These are phyloP conservation scores for Temnothorax nylanderi DNA, from an alignment of 1,140 invertebrate species.

Conservation along the genomic window DNA sequence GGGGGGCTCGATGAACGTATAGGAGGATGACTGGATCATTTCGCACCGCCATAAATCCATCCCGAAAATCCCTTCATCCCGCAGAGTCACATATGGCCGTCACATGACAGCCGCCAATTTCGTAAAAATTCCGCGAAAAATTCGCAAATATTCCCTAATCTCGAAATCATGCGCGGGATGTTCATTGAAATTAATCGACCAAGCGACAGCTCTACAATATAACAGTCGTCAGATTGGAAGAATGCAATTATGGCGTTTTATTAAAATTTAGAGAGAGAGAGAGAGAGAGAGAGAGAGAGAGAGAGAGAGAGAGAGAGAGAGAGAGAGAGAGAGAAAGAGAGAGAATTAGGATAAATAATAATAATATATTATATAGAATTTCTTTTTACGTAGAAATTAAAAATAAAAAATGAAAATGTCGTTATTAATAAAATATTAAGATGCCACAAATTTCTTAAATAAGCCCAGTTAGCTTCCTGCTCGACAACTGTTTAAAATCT, in stretches of 20 bases:
- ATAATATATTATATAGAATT: background rate
- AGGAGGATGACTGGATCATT: conserved; percentile 21
- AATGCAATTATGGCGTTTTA: background rate
- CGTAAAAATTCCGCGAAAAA: background rate
- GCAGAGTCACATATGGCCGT: background rate
- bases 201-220: background rate
- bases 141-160: background rate
- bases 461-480: background rate
- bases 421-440: background rate
- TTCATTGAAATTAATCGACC: background rate
- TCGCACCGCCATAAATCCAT: conserved; percentile 4
- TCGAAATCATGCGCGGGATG: background rate
- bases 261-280: too few species aligned
- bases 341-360: background rate
- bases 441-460: background rate
- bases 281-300: too few species aligned
- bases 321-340: too few species aligned
- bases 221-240: background rate
- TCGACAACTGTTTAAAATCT: background rate
- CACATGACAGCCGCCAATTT: background rate
- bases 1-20: background rate
- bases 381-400: background rate
- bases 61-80: conserved; percentile 18
- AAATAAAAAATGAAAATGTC: background rate
- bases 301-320: too few species aligned